These are phyloP conservation scores for Astreopora myriophthalma DNA, from an alignment of 64 coral and sea anemone species.

Conservation along the genomic window DNA sequence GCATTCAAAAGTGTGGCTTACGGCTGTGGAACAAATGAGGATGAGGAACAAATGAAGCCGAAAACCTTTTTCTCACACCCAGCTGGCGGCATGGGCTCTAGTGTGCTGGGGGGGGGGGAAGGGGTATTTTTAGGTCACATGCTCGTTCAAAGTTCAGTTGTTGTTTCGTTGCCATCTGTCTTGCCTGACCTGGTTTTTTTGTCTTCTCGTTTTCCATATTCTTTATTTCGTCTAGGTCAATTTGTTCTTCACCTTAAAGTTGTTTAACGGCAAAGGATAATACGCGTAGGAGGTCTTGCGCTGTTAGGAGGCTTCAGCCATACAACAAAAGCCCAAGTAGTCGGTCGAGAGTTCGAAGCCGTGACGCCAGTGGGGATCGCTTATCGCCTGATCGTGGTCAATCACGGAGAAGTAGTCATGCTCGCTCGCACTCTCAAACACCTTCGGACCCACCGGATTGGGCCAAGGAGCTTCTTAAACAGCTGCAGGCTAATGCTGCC, in stretches of 20 bases:
- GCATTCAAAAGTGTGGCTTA: no score
- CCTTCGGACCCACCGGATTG: neutral
- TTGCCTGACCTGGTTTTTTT: neutral
- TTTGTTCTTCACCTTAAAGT: neutral
- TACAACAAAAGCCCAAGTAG: neutral
- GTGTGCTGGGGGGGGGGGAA: no score
- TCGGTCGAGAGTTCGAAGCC: neutral
- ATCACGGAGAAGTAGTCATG: neutral
- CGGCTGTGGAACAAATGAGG: no score
- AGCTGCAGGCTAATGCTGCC: neutral
- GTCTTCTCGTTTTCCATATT: neutral
- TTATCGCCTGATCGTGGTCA: neutral
- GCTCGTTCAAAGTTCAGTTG: neutral
- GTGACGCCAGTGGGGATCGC: neutral
- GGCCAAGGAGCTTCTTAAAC: neutral
- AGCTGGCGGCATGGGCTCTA: no score
- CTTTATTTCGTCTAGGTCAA: neutral
- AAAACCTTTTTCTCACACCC: no score
- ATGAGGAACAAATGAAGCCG: no score
- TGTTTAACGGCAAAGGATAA: neutral
- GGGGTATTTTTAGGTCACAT: neutral
- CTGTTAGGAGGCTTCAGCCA: neutral
- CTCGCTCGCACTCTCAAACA: neutral
- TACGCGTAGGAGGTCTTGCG: neutral
- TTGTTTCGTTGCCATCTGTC: neutral